Evolutionary conservation across 1,140 invertebrate species (phyloP), one percentile per base, ranked within the genome.

Genomic region (Cydia strobilella): DNA sequence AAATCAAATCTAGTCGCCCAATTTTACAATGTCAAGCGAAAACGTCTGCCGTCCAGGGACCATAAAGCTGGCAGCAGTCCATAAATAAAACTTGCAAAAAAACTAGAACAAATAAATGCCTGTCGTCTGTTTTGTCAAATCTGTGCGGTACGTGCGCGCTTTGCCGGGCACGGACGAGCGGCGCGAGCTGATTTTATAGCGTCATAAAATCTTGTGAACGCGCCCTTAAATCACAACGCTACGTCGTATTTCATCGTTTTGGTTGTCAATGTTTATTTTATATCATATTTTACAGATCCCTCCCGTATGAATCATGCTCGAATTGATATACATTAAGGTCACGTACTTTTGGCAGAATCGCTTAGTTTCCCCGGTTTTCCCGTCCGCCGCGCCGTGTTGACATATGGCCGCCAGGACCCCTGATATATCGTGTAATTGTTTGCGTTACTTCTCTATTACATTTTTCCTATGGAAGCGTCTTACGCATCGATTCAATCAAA

Each of bases 261-360:
- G 89, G 84, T 90, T 93, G 90, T 93, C 90, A 91, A 91, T 93
- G 89, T 93, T 93, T 93, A 91, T 93, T 93, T 93, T 93, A 93
- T 93, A 90, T 93, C 90, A 93, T 91, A 93, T 93, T 93, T 93
- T 91, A 91, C 90, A 91, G 84, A 91, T 89, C 82, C 88, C 83
- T 83, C 85, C 82, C 80, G 83, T 88, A 90, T 91, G 91, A 93
- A 93, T 93, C 91, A 89, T 79, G 78, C 72, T 80, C 76, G 83
- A 85, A 93, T 91, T 91, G 90, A 92, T 92, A 92, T 89, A 90
- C 89, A 89, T 90, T 88, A 89, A 88, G 86, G 88, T 91, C 90
- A 93, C 90, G 90, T 91, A 88, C 80, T 86, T 86, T 84, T 88
- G 86, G 88, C 88, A 87, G 84, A 82, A 76, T 74, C 85, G 87